Percentiles rank a stretch among this genome's conserved stretches.
phyloP scores from a whole-genome alignment of 2,797 vertebrate species.

The Micropoecilia bifurca region DNA sequence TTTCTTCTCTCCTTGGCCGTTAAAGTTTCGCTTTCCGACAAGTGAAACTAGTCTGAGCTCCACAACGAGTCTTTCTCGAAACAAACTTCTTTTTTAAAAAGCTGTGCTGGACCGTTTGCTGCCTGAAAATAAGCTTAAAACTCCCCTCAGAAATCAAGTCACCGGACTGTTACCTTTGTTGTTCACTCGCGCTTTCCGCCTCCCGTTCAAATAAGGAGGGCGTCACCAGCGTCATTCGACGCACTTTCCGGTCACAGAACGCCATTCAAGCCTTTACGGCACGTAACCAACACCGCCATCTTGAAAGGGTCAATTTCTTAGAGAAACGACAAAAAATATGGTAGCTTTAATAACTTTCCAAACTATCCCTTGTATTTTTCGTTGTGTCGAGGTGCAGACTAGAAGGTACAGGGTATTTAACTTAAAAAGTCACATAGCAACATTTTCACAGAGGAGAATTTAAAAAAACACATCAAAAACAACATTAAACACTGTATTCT shows the following conservation, averaged over 20 bases:
- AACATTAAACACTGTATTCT: neutral
- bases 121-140: neutral
- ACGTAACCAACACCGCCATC: neutral
- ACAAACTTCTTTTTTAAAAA: neutral
- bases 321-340: neutral
- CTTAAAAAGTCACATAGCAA: neutral
- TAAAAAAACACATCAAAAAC: neutral
- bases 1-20: neutral
- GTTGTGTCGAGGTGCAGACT: neutral
- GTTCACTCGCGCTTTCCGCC: neutral
- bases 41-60: neutral
- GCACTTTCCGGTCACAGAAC: neutral
- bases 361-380: neutral
- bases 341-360: neutral
- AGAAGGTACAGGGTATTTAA: neutral
- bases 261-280: neutral
- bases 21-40: neutral
- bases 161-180: neutral
- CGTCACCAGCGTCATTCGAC: neutral
- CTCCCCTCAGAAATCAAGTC: too few species aligned
- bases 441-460: neutral
- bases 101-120: neutral
- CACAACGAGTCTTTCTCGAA: neutral
- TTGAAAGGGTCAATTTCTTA: neutral
- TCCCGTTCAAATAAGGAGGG: neutral